Percentiles rank a stretch among this genome's conserved stretches.
Evolutionary conservation across 2,113 vertebrate species (phyloP).

Genomic region (Orcinus orca): DNA sequence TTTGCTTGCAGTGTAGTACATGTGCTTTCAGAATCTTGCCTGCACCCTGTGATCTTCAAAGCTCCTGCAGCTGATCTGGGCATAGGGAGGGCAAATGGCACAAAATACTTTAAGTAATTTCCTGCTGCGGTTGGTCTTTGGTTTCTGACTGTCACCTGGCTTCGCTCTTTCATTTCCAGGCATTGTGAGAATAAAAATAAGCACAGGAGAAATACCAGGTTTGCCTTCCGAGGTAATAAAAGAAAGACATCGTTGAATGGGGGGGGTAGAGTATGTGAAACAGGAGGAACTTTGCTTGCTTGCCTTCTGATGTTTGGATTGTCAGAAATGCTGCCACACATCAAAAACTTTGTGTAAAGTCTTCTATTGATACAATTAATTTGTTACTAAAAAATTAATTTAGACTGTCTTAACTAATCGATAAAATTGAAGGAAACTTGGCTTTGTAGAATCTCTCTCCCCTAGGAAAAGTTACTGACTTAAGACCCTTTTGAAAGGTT

Average conservation of each 20-base stretch:
- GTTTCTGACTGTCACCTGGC: conserved; percentile 75
- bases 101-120: conserved; percentile 68
- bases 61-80: conserved; percentile 51
- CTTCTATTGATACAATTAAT: neutral
- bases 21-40: conserved; percentile 33
- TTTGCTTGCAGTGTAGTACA: neutral
- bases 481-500: conserved; percentile 1
- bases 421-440: conserved; percentile 2
- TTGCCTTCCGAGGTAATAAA: conserved; percentile 50
- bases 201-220: conserved; percentile 50
- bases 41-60: conserved; percentile 50
- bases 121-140: conserved; percentile 67
- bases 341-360: neutral
- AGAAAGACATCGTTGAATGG: conserved; percentile 22
- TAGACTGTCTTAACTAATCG: neutral
- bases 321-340: neutral
- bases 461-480: neutral
- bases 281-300: conserved; percentile 47
- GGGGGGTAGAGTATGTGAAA: conserved; percentile 5
- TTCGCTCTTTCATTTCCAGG: conserved; percentile 66
- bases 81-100: conserved; percentile 27
- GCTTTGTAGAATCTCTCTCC: neutral
- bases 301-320: conserved; percentile 29
- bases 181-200: conserved; percentile 64
- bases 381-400: conserved; percentile 1